phyloP scores from a whole-genome alignment of 2,888 invertebrate genomes.

The Biston betularia region DNA sequence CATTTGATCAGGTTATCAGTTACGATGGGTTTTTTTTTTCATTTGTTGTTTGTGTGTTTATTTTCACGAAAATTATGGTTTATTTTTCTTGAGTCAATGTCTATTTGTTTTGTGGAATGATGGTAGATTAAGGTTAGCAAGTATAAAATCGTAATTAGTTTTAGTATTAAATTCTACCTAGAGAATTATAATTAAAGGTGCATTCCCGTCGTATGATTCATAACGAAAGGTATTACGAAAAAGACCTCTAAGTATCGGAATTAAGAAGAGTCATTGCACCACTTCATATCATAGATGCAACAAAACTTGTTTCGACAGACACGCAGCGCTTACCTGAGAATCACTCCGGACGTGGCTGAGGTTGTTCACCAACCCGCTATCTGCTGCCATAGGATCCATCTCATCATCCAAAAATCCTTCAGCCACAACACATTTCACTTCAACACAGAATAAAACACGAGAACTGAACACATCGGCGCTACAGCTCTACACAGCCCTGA shows the following conservation, averaged over 20 bases:
- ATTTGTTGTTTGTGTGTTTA: too few species aligned
- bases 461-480: slow-evolving; percentile 57
- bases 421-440: slow-evolving; percentile 65
- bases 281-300: slow-evolving; percentile 69
- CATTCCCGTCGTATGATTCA: too few species aligned
- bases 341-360: slow-evolving; percentile 83
- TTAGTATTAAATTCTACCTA: background rate
- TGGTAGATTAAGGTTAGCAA: too few species aligned
- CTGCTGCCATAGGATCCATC: slow-evolving; percentile 81
- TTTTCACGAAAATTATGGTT: too few species aligned
- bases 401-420: slow-evolving; percentile 65
- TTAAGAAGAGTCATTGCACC: slow-evolving; percentile 74
- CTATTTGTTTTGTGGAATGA: too few species aligned
- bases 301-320: slow-evolving; percentile 79
- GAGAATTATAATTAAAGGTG: background rate
- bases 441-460: slow-evolving; percentile 61
- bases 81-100: too few species aligned
- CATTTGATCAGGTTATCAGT: too few species aligned
- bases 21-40: too few species aligned
- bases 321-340: slow-evolving; percentile 82
- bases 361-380: slow-evolving; percentile 83
- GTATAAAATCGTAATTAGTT: too few species aligned
- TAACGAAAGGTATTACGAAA: background rate
- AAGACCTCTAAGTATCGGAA: slow-evolving; percentile 36
- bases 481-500: slow-evolving; percentile 39